Conservation (phyloP, 2,888 invertebrate genomes). For the Lathronympha strigana region DNA sequence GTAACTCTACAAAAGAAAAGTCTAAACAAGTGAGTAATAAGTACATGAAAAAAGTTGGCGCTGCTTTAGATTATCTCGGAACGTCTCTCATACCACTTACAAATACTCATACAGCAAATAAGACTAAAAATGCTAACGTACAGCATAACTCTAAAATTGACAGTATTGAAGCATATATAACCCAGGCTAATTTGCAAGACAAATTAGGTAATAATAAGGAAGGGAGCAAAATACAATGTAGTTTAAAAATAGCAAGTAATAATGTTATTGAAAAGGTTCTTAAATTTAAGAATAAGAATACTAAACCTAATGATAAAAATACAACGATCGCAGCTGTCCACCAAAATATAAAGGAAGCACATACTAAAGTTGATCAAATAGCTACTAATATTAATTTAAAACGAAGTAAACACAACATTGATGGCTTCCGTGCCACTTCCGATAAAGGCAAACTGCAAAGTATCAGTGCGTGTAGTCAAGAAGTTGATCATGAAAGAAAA, state of each 20-base stretch:
- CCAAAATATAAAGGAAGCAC: not conserved
- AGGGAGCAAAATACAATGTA: conserved; percentile 6
- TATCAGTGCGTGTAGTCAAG: not conserved
- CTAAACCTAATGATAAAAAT: not conserved
- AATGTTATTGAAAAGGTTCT: conserved; percentile 9
- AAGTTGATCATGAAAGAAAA: not conserved
- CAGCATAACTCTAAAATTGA: no score
- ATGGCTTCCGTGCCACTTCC: not conserved
- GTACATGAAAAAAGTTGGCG: conserved; percentile 3
- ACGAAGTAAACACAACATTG: not conserved
- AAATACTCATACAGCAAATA: not conserved
- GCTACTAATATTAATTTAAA: conserved; percentile 17
- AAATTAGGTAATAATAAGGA: not conserved
- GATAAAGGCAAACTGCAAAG: not conserved
- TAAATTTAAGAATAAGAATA: conserved; percentile 25
- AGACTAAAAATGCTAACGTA: not conserved
- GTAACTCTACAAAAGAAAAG: not conserved
- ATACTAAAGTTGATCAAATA: not conserved
- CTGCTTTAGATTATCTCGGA: conserved; percentile 6
- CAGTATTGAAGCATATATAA: not conserved
- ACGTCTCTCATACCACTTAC: conserved; percentile 7
- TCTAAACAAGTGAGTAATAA: not conserved
- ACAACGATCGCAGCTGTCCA: not conserved
- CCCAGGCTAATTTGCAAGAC: not conserved
- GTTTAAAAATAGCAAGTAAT: conserved; percentile 25